Percentiles rank a stretch among this genome's conserved stretches.
phyloP scores from a whole-genome alignment of 53 echinoderm and acorn worm genomes.

The Holothuria scabra region DNA sequence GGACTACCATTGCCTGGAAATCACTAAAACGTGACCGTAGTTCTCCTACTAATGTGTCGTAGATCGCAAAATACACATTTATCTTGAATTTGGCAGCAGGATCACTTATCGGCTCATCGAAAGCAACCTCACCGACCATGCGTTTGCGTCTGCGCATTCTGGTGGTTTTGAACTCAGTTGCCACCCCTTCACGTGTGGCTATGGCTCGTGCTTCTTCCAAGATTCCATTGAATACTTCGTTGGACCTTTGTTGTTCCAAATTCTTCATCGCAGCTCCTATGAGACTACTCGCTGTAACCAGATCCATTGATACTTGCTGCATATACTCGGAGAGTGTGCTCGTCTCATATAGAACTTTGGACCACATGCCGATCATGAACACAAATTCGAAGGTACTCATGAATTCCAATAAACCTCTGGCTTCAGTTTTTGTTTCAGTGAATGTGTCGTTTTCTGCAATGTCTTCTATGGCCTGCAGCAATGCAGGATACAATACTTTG shows the following conservation, averaged over 20 bases:
- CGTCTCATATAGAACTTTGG: constrained; percentile 7
- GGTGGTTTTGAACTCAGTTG: background rate
- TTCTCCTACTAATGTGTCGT: constrained; percentile 20
- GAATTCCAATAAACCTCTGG: background rate
- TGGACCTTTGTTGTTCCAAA: constrained; percentile 11
- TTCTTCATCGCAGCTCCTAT: background rate
- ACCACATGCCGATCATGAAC: constrained; percentile 28
- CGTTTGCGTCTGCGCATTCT: constrained; percentile 29
- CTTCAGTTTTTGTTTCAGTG: constrained; percentile 4
- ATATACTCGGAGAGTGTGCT: constrained; percentile 18
- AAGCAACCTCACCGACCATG: constrained; percentile 21
- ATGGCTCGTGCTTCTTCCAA: background rate
- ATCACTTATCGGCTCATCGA: constrained; percentile 2
- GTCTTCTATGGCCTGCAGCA: constrained; percentile 7
- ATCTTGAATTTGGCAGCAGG: too few relatives aligned
- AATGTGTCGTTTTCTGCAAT: background rate
- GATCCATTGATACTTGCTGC: constrained; percentile 33
- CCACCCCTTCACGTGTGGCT: constrained; percentile 1
- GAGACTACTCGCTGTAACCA: too few relatives aligned
- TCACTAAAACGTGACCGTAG: background rate
- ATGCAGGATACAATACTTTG: constrained; percentile 17
- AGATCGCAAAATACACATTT: constrained; percentile 13
- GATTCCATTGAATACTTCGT: background rate
- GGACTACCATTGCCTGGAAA: too few relatives aligned
- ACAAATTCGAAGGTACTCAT: constrained; percentile 7